Percentiles rank a stretch among this genome's conserved stretches.
Conservation (phyloP, 1,140 invertebrate genomes). For the Matsumurasca onukii region DNA sequence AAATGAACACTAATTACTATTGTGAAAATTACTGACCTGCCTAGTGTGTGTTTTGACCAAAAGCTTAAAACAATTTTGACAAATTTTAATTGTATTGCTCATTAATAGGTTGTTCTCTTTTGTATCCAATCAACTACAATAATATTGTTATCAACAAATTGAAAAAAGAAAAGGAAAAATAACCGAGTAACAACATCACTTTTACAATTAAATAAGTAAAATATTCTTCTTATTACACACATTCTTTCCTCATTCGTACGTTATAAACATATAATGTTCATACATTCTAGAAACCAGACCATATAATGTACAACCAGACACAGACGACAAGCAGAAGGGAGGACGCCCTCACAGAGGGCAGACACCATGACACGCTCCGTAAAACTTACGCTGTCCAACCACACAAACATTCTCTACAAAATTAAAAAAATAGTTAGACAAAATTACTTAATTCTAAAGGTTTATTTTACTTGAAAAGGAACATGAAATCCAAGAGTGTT, state of each 20-base stretch:
- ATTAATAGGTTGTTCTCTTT: not conserved
- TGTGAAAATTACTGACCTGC: not conserved
- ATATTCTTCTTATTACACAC: slow-evolving; percentile 17
- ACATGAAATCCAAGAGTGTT: slow-evolving; percentile 10
- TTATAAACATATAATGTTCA: slow-evolving; percentile 1
- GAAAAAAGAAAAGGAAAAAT: slow-evolving; percentile 11
- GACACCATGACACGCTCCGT: slow-evolving; percentile 12
- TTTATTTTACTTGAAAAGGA: slow-evolving; percentile 12
- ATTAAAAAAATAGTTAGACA: slow-evolving; percentile 12
- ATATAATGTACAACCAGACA: not conserved
- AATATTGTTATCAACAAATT: slow-evolving; percentile 5
- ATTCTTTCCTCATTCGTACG: not conserved
- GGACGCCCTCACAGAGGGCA: slow-evolving; percentile 17
- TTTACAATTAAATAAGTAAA: slow-evolving; percentile 18
- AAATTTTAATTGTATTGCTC: not conserved
- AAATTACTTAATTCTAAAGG: slow-evolving; percentile 7
- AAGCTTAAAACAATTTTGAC: not conserved
- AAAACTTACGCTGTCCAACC: slow-evolving; percentile 13
- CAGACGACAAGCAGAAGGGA: not conserved
- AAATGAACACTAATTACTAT: not conserved
- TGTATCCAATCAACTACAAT: not conserved
- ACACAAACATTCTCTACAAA: not conserved
- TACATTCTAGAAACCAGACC: not conserved
- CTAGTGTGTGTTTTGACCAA: not conserved
- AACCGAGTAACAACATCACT: slow-evolving; percentile 17